Percentiles rank a stretch among this genome's conserved stretches.
Evolutionary conservation across 2,113 vertebrate genomes (phyloP).

Genomic region (Hemiscyllium ocellatum): DNA sequence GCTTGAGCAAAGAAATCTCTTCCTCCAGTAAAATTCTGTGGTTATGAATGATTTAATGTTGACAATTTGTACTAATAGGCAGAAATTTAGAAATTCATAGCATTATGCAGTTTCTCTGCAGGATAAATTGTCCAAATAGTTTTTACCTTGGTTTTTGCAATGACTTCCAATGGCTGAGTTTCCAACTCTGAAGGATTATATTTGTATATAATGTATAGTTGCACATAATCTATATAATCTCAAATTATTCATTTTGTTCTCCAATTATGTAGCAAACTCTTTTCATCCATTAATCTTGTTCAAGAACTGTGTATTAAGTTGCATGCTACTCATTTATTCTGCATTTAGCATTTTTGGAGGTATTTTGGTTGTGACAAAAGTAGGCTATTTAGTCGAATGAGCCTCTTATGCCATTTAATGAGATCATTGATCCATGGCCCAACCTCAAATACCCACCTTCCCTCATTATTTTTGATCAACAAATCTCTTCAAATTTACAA

Average conservation of each 20-base stretch:
- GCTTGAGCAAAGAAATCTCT: background rate
- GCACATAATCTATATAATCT: background rate
- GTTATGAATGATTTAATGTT: background rate
- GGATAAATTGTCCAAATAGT: background rate
- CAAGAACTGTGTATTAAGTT: background rate
- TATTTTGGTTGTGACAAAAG: background rate
- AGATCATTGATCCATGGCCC: too few relatives aligned
- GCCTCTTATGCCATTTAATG: too few relatives aligned
- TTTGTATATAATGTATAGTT: background rate
- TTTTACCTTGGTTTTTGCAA: background rate
- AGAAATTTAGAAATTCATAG: background rate
- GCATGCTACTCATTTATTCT: background rate
- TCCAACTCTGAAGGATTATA: background rate
- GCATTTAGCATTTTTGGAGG: background rate
- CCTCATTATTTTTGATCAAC: too few relatives aligned
- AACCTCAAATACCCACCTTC: too few relatives aligned
- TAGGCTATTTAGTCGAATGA: too few relatives aligned
- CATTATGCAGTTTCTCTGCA: background rate
- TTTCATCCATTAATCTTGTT: background rate
- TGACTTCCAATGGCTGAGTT: background rate
- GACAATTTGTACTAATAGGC: background rate
- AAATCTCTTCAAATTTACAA: too few relatives aligned
- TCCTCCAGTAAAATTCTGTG: background rate
- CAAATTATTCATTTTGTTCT: background rate
- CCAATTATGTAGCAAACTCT: background rate